Base-by-base conservation (phyloP, 2,797 vertebrate species). In the Notolepis coatsorum region DNA sequence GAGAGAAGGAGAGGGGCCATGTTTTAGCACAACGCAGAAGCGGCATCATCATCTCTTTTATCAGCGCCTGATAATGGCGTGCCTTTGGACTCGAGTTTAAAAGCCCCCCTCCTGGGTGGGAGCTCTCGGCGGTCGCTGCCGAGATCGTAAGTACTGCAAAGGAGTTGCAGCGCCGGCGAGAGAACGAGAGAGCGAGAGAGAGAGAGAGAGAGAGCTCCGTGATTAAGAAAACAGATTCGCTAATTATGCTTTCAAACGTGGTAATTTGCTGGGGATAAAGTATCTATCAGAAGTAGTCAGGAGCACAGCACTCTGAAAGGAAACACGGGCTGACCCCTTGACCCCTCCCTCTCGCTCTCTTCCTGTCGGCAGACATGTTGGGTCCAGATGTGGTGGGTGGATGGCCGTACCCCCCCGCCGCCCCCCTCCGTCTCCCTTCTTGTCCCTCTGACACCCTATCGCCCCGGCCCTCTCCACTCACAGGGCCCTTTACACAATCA, bases 211-310 rank as follows among this genome's bases (percentile, higher is more conserved):
- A 92, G 94, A 90, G 77, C 91, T 91, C 93, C 78, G 87, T 94
- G 93, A 97, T 97, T 96, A 96, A 95, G 92, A 95, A 96, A 96
- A 95, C 91, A 94, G 93, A 97, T 96, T 95, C 92, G 87, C 93
- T 96, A 97, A 97, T 97, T 98, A 94, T 82, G 88, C 91, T 94
- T 95, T 95, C 91, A 95, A 96, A 96, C 89, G 92, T 91, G 89
- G 94, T 95, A 95, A 96, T 96, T 98, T 96, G 93, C 94, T 85
- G 91, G 85, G 94, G 93, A 95, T 96, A 95, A 96, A 96, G 95
- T 96, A 98, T 96, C 94, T 93, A 95, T 96, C 96, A 97, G 93
- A 93, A 93, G 91, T 84, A 93, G 93, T 93, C 93, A 92, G 89
- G 92, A 93, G 93, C 89, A 78, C 84, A 90, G 88, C 91, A 91